Base-by-base conservation (phyloP, 2,888 invertebrate genomes). In the Leucozona laternaria region DNA sequence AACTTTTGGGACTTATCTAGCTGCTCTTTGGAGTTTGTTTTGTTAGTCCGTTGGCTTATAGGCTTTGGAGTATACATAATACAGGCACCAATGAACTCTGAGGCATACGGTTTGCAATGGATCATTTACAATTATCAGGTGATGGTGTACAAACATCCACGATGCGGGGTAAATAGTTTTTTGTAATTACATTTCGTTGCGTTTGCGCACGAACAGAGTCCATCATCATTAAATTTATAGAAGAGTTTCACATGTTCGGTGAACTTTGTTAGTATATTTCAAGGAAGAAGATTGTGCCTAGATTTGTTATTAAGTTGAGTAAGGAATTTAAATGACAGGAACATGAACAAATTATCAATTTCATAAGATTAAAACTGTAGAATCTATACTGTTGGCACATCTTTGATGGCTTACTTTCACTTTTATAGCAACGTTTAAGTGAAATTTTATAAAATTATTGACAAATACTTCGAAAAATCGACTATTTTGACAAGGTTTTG, bases 101-200 rank as follows among this genome's bases (percentile, higher is more conserved):
- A 48, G 45, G 31, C 25, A 15, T 71, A 50, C 31, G 40, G 25
- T 53, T 62, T 28, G 73, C 58, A 75, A 82, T 70, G 86, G 82
- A 86, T 86, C 86, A 86, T 82, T 86, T 86, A 86, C 86, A 82
- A 86, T 86, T 86, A 86, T 75, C 82, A 82, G 82, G 75, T n/a
- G n/a, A n/a, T n/a, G n/a, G n/a, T 75, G 82, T 75, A 86, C 86
- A 86, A 82, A 82, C 79, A 82, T 25, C 62, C 15, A 28, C 66
- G n/a, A 34, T 37, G 68, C 53, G 68, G 78, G 75, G 82, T 82
- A 86, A 82, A 82, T 78, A 86, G 70, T 66, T 53, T 76, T 22
- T 60, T 81, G 85, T 86, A 86, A 86, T 86, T 81, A 81, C 85
- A 68, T 64, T 75, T 64, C 37, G 64, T 75, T 82, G 70, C 58